Percentiles rank a stretch among this genome's conserved stretches.
Evolutionary conservation across 53 echinoderm and acorn worm species (phyloP).

Genomic region (Arbacia lixula): DNA sequence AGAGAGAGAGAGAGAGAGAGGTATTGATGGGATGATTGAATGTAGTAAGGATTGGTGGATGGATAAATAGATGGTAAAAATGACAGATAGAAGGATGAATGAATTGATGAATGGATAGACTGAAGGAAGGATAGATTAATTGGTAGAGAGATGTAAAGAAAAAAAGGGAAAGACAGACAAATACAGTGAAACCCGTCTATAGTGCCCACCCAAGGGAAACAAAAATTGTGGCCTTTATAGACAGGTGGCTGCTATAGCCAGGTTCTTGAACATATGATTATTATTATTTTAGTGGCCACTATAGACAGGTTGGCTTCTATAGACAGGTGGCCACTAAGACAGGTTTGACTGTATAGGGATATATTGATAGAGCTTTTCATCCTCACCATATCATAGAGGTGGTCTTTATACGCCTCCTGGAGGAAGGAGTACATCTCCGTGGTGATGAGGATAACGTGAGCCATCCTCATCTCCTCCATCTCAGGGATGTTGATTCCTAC

Average conservation of each 20-base stretch:
- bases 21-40: too few relatives aligned
- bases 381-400: constrained; percentile 72
- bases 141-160: background rate
- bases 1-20: background rate
- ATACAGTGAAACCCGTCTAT: too few relatives aligned
- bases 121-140: background rate
- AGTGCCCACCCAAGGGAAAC: too few relatives aligned
- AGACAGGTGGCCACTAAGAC: too few relatives aligned
- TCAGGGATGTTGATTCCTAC: constrained; percentile 82
- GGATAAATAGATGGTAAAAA: background rate
- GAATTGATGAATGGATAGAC: background rate
- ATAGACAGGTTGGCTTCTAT: too few relatives aligned
- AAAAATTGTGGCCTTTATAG: too few relatives aligned
- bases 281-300: too few relatives aligned
- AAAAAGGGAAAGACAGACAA: too few relatives aligned
- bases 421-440: constrained; percentile 73
- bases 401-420: constrained; percentile 63
- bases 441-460: constrained; percentile 68
- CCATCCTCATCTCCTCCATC: constrained; percentile 75
- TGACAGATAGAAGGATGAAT: background rate
- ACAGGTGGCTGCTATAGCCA: too few relatives aligned
- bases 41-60: background rate
- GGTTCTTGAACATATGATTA: too few relatives aligned
- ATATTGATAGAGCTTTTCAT: background rate
- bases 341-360: too few relatives aligned